Base-by-base conservation (phyloP, 2,113 vertebrate genomes). In the Callorhinus ursinus region DNA sequence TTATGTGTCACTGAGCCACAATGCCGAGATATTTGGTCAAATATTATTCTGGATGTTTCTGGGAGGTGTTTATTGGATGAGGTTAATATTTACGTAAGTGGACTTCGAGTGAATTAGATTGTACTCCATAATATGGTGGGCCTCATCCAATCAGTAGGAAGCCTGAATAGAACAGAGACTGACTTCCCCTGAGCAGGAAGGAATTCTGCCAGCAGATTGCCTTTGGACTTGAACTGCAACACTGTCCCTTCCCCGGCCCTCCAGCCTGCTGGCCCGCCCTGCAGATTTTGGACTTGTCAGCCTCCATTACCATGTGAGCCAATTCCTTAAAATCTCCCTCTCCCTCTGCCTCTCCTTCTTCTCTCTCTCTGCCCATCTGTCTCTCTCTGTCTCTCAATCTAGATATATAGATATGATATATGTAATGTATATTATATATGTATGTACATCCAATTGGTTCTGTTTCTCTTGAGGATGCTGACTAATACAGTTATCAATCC, bases 51-150 rank as follows among this genome's bases (percentile, higher is more conserved):
- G 28, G 51, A 55, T 59, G 4, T 71, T 93, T 59, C 36, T 33
- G 18, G 24, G 24, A 4, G n/a, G 81, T 63, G 14, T 42, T 28
- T 49, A 39, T 65, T 57, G 22, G 57, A 83, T 76, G 16, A 76
- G 46, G 49, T 51, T 49, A 51, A 26, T 74, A 88, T 46, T 96
- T 61, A 69, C 31, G 59, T 59, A n/a, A 42, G 55, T 84, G 39
- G 51, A 93, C 31, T 49, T 4, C 36, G 2, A 88, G 26, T 42
- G 28, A 67, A 51, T 61, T 11, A 65, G 57, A 67, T 22, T 49
- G 14, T 10, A 14, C 24, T 46, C 12, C 0, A 1, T 21, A 59
- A 26, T 12, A 1, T 53, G 46, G 24, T 51, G 16, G 4, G 10
- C 22, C 0, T 57, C 51, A 57, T n/a, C 79, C 4, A 5, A 4